These are phyloP conservation scores for Orthosia gothica DNA, from an alignment of 2,888 invertebrate genomes.

Conservation along the genomic window DNA sequence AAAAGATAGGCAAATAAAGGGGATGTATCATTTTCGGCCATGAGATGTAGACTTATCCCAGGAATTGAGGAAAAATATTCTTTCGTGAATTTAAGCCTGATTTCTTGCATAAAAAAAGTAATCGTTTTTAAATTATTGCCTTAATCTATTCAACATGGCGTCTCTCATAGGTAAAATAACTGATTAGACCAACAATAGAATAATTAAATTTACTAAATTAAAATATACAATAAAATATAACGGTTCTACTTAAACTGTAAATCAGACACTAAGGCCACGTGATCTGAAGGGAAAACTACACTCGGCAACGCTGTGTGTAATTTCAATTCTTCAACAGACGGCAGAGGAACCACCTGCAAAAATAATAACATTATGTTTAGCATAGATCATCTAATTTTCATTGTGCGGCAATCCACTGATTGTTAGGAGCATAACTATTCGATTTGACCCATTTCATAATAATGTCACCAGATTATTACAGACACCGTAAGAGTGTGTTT, in stretches of 20 bases:
- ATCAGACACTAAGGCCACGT: conserved; percentile 97
- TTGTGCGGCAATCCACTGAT: neutral
- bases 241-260: conserved; percentile 87
- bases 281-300: conserved; percentile 98
- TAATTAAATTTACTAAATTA: neutral
- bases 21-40: too few species aligned
- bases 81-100: too few species aligned
- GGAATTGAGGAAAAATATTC: too few species aligned
- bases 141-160: too few species aligned
- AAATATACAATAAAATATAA: conserved; percentile 6
- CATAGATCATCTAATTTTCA: neutral
- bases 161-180: conserved; percentile 2
- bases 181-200: neutral
- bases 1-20: too few species aligned
- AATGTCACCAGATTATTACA: too few species aligned
- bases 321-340: conserved; percentile 94
- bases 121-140: too few species aligned
- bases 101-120: too few species aligned
- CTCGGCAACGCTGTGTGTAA: conserved; percentile 96
- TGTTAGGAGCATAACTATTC: too few species aligned
- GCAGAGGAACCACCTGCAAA: conserved; percentile 95
- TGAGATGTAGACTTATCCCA: too few species aligned
- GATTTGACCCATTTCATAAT: too few species aligned
- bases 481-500: too few species aligned
- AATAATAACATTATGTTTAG: conserved; percentile 25